A percentile compares a stretch with the other conserved stretches of the same genome.
These are phyloP conservation scores for Gnathonemus echidnorhynchus DNA, from an alignment of 2,113 vertebrate species.

Conservation along the genomic window DNA sequence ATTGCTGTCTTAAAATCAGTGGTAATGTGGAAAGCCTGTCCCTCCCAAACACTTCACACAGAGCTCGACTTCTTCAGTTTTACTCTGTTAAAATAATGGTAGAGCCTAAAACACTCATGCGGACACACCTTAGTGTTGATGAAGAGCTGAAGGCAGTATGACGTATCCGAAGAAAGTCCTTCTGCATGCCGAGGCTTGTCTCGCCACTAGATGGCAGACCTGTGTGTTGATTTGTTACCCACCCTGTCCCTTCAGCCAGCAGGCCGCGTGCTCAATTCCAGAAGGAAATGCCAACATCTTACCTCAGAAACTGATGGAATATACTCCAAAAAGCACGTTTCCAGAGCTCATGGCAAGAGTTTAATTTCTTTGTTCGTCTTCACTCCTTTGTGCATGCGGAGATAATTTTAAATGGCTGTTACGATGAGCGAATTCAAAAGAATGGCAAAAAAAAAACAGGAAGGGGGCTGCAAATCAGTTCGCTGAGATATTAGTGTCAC, in stretches of 20 bases:
- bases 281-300: not conserved
- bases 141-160: not conserved
- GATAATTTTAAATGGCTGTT: not conserved
- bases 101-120: not conserved
- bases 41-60: not conserved
- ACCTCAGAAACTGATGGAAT: conserved; percentile 6
- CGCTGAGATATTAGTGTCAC: conserved; percentile 9
- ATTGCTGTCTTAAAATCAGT: not conserved
- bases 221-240: not conserved
- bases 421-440: not conserved
- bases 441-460: not conserved
- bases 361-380: not conserved
- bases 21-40: not conserved
- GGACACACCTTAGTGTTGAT: not conserved
- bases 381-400: not conserved
- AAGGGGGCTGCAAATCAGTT: not conserved
- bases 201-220: conserved; percentile 25
- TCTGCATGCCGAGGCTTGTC: not conserved
- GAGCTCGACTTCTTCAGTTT: not conserved
- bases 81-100: not conserved
- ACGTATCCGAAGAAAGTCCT: not conserved
- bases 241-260: not conserved
- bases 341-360: not conserved
- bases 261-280: not conserved
- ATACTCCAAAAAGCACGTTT: conserved; percentile 3